Base-by-base conservation (phyloP, 2,888 invertebrate genomes). In the Villa cingulata region DNA sequence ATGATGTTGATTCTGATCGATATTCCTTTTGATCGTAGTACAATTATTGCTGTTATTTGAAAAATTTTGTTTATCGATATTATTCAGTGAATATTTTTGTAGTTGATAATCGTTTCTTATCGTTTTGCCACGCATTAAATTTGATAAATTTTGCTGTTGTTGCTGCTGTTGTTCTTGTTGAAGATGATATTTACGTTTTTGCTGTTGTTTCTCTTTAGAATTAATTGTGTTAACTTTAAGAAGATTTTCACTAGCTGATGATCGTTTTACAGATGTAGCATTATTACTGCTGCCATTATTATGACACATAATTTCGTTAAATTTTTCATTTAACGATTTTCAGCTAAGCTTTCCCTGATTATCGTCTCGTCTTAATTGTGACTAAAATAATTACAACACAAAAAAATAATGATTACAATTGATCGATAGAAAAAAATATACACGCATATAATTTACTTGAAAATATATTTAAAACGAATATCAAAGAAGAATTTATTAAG, bases 281-380 rank as follows among this genome's bases (percentile, higher is more conserved):
- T 36, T 41, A 17, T 20, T 41, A 36, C 12, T 12, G 12, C 12
- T 32, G 9, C 3, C 3, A 32, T 32, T 32, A 12, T 32, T 32
- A 10, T 27, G 6, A 27, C 10, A 12, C 1, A 32, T 32, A 3
- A 32, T 12, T 12, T 6, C 14, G 4, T 37, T 27, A 37, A 15
- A 37, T 29, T 48, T 52, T 39, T 49, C 41, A 48, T 52, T 53
- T 56, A 62, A 59, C 58, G 62, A 65, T 62, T 68, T 68, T 68
- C 68, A 68, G 67, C 67, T 68, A 58, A 62, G 60, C 65, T 68
- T 68, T 56, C 62, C 62, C 52, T 65, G 63, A 59, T 61, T 65
- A 64, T 68, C 68, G 58, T 68, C 54, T 56, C 66, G 65, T 55
- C 66, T 68, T 66, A 65, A 58, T 59, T 65, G 68, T 57, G 66